These are phyloP conservation scores for Scartelaos histophorus DNA, from an alignment of 2,113 vertebrate species.

Conservation along the genomic window DNA sequence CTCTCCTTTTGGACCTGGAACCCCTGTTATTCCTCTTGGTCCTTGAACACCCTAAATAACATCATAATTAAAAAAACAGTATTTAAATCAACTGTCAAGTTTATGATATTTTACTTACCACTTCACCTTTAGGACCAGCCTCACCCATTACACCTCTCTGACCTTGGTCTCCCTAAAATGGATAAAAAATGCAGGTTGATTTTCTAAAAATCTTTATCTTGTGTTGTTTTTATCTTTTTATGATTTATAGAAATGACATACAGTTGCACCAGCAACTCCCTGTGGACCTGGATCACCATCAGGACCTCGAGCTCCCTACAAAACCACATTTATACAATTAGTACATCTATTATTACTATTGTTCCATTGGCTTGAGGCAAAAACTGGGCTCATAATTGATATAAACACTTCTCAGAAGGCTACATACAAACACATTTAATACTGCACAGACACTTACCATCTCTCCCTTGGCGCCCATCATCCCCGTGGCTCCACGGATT, in stretches of 20 bases:
- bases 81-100: not conserved
- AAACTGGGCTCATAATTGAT: slow-evolving; percentile 3
- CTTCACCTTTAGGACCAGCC: slow-evolving; percentile 86
- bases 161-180: slow-evolving; percentile 87
- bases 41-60: slow-evolving; percentile 84
- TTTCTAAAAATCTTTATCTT: not conserved
- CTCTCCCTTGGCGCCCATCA: slow-evolving; percentile 88
- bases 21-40: slow-evolving; percentile 87
- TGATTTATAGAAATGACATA: slow-evolving; percentile 71
- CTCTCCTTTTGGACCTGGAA: slow-evolving; percentile 93
- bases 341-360: not conserved
- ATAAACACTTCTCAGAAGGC: not conserved
- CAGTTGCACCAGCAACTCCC: slow-evolving; percentile 86
- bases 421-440: not conserved
- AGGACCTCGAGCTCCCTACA: slow-evolving; percentile 86
- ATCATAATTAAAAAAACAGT: not conserved
- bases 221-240: not conserved
- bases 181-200: not conserved
- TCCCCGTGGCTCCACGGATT: slow-evolving; percentile 86
- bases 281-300: slow-evolving; percentile 90
- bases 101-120: slow-evolving; percentile 71
- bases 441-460: slow-evolving; percentile 75
- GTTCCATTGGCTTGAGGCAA: not conserved
- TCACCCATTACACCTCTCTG: slow-evolving; percentile 89
- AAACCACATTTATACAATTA: slow-evolving; percentile 19